Evolutionary conservation across 37 sponge, comb jelly and placozoan genomes (phyloP), one percentile per base, ranked within the genome.

Genomic region (Ianthella basta): DNA sequence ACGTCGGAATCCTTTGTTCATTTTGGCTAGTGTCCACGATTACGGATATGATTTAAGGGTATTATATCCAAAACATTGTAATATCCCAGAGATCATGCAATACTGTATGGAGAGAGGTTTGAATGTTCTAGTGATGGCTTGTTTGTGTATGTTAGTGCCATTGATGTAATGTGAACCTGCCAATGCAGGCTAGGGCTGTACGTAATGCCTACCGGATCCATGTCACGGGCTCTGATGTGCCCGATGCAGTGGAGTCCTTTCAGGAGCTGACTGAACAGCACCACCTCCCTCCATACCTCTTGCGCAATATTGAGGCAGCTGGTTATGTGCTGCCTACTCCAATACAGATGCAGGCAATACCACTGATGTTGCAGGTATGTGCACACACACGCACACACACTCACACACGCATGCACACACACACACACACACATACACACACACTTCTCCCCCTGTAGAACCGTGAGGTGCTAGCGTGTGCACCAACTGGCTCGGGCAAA

Each of bases 401-500:
- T 30, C 60, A 79, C 15, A 16, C 55, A 41, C 54, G 15, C 20
- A 23, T 24, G 53, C 23, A 39, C 29, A 41, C 50, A 44, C 25
- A 79, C 25, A 29, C 79, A 79, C 55, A 54, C 53, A 4, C 56
- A 21, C 80, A 44, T 12, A 39, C 19, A 39, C 34, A 35, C 21
- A 64, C 29, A 30, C 25, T 5, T 61, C 56, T 56, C 4, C 5
- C n/a, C 56, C 33, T 73, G 23, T 66, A 97, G 95, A 80, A 81
- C 4, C 85, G 93, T 38, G 97, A 97, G 75, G 80, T 97, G n/a
- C 64, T 97, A 39, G 95, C 90, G 0, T 97, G 97, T 90, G 97
- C 97, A 10, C 97, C 97, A 29, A 97, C 97, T 69, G 97, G 97
- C 4, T 95, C 95, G 8, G 97, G 97, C 32, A 97, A 97, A 60